Base-by-base conservation (phyloP, 1,140 invertebrate species). In the Neodiprion virginianus region DNA sequence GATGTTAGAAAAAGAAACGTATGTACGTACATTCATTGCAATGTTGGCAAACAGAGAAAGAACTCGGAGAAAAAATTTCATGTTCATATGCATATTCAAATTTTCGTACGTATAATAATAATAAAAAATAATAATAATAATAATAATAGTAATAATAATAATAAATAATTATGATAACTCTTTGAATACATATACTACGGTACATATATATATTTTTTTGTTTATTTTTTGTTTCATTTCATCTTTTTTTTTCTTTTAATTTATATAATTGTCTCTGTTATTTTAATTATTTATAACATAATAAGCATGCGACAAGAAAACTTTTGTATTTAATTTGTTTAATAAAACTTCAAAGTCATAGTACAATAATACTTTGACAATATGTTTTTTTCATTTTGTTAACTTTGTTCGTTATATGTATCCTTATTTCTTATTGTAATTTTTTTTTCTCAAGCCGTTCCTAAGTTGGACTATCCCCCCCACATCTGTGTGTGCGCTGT, bases 311-410 rank as follows among this genome's bases (percentile, higher is more conserved):
- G 75, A 48, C 80, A 81, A 75, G 71, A 75, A 74, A 78, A 76
- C 79, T 87, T 87, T 88, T 87, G 82, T 86, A 86, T 85, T 87
- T 86, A 86, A 84, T 85, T 87, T 82, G 82, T 82, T 84, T 84
- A 86, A 86, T 83, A 85, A 86, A 86, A 87, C 79, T 84, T 82
- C 80, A 84, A 86, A 61, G 53, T 85, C 78, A 86, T 83, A 88
- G 84, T 87, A 87, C 82, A 86, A 86, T 68, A 74, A 21, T 75
- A 53, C 28, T 40, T 40, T 40, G 28, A 40, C 14, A 47, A 53
- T 73, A 61, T 65, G 10, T 68, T 71, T 72, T 71, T 14, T 53
- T 21, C 17, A 21, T 21, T 73, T 75, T 50, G 74, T 61, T 61
- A 7, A 17, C 8, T 61, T 61, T 61, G 11, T 61, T 8, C 53